A percentile compares a stretch with the other conserved stretches of the same genome.
Conservation (phyloP, 2,888 invertebrate species). For the Matsumyia berberina region DNA sequence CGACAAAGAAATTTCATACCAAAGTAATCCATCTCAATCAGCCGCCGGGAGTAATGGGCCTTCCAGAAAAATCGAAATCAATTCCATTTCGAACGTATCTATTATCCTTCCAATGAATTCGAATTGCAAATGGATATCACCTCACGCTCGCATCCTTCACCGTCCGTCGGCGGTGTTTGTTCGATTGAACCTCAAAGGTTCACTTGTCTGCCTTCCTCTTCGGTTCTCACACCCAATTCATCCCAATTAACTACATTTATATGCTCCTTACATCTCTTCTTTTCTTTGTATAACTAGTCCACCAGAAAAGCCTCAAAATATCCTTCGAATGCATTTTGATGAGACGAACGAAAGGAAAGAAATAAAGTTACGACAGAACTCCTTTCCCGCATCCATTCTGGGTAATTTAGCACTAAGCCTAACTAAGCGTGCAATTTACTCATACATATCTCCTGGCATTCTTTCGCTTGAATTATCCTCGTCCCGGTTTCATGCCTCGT, state of each 20-base stretch:
- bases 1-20: not conserved
- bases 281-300: not conserved
- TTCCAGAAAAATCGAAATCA: slow-evolving; percentile 33
- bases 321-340: slow-evolving; percentile 25
- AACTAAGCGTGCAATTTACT: slow-evolving; percentile 75
- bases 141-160: slow-evolving; percentile 21
- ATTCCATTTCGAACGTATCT: slow-evolving; percentile 39
- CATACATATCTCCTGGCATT: slow-evolving; percentile 59
- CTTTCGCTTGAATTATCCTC: slow-evolving; percentile 54
- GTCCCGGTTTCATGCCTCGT: not conserved
- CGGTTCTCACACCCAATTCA: slow-evolving; percentile 6
- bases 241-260: slow-evolving; percentile 47
- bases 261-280: not conserved
- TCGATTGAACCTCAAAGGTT: slow-evolving; percentile 26
- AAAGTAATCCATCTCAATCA: slow-evolving; percentile 43
- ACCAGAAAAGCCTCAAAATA: slow-evolving; percentile 20
- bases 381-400: slow-evolving; percentile 34
- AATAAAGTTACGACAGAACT: slow-evolving; percentile 16
- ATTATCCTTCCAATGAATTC: slow-evolving; percentile 56
- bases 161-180: slow-evolving; percentile 18
- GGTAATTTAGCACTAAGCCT: slow-evolving; percentile 71
- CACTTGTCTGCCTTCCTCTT: too few relatives aligned
- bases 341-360: slow-evolving; percentile 14
- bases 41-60: not conserved
- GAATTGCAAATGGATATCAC: slow-evolving; percentile 60